These are phyloP conservation scores for Chiridota heheva DNA, from an alignment of 35 echinoderm and acorn worm species.

Conservation along the genomic window DNA sequence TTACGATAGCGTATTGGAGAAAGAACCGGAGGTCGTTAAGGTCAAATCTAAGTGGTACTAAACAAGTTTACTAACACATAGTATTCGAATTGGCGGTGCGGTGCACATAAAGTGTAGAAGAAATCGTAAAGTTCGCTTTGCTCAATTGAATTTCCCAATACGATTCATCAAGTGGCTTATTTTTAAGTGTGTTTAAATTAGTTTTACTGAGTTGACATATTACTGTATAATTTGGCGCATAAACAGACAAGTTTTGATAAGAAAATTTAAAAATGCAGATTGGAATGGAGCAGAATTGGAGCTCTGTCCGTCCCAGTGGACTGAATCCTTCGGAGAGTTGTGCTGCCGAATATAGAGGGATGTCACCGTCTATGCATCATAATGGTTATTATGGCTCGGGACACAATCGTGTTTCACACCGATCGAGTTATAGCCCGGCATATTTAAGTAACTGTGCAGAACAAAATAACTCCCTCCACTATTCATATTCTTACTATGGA, in stretches of 20 bases:
- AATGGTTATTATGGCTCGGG: slow-evolving; percentile 39
- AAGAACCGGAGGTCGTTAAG: slow-evolving; percentile 26
- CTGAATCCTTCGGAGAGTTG: slow-evolving; percentile 46
- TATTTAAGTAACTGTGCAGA: slow-evolving; percentile 28
- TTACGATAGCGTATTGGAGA: slow-evolving; percentile 39
- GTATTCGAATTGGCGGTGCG: too few species aligned
- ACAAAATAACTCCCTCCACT: slow-evolving; percentile 33
- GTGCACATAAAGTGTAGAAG: too few species aligned
- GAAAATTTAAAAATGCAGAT: slow-evolving; percentile 29
- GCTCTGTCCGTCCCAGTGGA: background rate
- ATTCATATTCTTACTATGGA: slow-evolving; percentile 32
- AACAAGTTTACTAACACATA: slow-evolving; percentile 55
- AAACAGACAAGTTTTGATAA: too few species aligned
- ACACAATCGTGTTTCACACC: slow-evolving; percentile 16
- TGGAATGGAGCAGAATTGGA: slow-evolving; percentile 15
- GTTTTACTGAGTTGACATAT: too few species aligned
- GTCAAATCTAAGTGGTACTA: slow-evolving; percentile 50
- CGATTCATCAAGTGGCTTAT: too few species aligned
- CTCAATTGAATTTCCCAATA: too few species aligned
- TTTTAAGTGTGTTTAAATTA: too few species aligned
- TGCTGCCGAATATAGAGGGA: slow-evolving; percentile 32
- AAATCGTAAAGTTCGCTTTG: too few species aligned
- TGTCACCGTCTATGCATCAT: background rate
- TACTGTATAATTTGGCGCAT: too few species aligned
- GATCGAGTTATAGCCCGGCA: slow-evolving; percentile 4